phyloP scores from a whole-genome alignment of 64 coral and sea anemone genomes.

The Pachyseris speciosa region DNA sequence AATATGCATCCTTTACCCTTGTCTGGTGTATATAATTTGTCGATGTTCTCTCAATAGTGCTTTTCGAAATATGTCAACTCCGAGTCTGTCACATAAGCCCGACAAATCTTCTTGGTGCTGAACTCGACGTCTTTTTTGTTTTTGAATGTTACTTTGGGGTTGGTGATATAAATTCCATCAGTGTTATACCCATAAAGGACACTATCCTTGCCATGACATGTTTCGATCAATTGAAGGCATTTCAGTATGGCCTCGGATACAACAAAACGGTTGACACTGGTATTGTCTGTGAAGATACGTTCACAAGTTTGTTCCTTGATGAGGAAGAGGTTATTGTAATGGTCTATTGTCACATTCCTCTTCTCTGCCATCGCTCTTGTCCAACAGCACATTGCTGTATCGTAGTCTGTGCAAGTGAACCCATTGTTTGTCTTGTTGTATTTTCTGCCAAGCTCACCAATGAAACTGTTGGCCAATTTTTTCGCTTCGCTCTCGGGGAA shows the following conservation, averaged over 20 bases:
- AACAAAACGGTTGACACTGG: constrained; percentile 24
- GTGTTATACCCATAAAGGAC: no score
- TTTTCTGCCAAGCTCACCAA: constrained; percentile 18
- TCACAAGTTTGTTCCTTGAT: constrained; percentile 1
- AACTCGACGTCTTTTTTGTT: no score
- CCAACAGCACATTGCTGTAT: constrained; percentile 46
- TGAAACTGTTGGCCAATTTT: constrained; percentile 29
- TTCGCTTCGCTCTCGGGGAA: neutral
- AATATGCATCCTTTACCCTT: neutral
- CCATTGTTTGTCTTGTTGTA: constrained; percentile 16
- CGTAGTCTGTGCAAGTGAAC: constrained; percentile 18
- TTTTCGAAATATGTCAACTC: constrained; percentile 37
- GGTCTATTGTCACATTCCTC: constrained; percentile 28
- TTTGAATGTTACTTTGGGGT: no score
- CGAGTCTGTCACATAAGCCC: constrained; percentile 1
- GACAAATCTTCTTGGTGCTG: no score
- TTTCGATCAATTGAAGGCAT: neutral
- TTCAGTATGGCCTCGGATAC: constrained; percentile 21
- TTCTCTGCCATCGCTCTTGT: neutral
- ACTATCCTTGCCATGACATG: no score
- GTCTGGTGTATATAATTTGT: neutral
- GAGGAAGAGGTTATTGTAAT: neutral
- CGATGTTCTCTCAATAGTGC: constrained; percentile 19
- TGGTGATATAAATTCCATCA: no score
- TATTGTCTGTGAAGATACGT: neutral